These are phyloP conservation scores for Molothrus ater DNA, from an alignment of 2,797 vertebrate species.

Conservation along the genomic window DNA sequence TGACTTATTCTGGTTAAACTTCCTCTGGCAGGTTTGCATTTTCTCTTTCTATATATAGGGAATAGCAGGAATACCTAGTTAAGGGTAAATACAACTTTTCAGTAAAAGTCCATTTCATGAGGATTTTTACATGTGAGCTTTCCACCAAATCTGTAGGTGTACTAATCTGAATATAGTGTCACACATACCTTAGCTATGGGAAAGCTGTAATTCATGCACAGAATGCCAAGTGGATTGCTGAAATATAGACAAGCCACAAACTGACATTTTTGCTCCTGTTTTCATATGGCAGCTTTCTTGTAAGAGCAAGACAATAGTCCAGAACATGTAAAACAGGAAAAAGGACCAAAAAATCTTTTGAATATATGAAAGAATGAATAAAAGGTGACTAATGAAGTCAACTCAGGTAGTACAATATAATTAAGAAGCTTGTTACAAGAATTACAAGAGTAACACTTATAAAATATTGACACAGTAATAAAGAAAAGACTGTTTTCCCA, in stretches of 20 bases:
- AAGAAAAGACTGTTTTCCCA: neutral
- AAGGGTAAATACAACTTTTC: neutral
- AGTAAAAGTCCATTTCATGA: neutral
- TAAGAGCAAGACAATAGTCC: neutral
- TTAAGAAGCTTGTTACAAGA: neutral
- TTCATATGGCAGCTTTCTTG: neutral
- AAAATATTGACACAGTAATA: neutral
- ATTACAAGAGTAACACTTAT: neutral
- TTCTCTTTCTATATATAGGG: neutral
- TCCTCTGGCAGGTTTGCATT: neutral
- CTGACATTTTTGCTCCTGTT: neutral
- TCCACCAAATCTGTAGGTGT: neutral
- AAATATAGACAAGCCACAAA: neutral
- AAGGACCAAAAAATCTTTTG: neutral
- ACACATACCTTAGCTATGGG: neutral
- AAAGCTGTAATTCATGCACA: neutral
- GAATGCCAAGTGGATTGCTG: neutral
- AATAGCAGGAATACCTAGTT: neutral
- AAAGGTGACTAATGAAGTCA: neutral
- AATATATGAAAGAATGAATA: neutral
- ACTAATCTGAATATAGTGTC: neutral
- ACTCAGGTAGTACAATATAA: neutral
- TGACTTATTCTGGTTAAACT: neutral
- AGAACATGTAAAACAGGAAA: neutral
- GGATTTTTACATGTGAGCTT: neutral